Conservation (phyloP, 2,888 invertebrate species). For the Lordiphosa andalusiaca region DNA sequence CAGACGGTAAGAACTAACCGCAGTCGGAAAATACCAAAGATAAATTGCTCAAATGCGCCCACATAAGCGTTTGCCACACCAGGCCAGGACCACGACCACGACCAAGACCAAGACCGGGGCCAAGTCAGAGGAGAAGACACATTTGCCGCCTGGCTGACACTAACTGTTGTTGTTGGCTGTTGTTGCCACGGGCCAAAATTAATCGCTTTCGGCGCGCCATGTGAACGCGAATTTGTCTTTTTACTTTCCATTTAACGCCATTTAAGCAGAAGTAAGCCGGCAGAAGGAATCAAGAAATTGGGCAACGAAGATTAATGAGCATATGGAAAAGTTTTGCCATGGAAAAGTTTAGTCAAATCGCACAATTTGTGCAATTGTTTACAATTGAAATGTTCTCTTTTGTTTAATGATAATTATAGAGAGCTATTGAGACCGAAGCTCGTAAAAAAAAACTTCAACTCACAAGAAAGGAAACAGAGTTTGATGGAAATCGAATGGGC, state of each 20-base stretch:
- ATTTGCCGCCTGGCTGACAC: conserved; percentile 32
- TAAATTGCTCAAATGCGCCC: conserved; percentile 53
- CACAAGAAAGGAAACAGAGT: too few species aligned
- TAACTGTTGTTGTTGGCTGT: conserved; percentile 6
- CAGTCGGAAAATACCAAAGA: conserved; percentile 50
- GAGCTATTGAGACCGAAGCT: too few species aligned
- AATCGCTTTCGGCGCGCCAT: conserved; percentile 56
- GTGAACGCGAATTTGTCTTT: conserved; percentile 59
- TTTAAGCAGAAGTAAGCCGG: conserved; percentile 43
- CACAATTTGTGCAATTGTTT: background rate
- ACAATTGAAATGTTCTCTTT: too few species aligned
- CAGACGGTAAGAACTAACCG: conserved; percentile 18
- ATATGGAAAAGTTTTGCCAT: conserved; percentile 3
- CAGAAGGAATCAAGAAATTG: conserved; percentile 3
- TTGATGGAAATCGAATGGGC: too few species aligned
- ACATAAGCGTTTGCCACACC: conserved; percentile 17
- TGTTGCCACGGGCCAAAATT: conserved; percentile 40
- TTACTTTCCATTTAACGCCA: conserved; percentile 63
- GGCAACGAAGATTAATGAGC: conserved; percentile 52
- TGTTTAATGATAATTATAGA: too few species aligned
- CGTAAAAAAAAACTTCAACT: too few species aligned
- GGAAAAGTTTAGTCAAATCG: conserved; percentile 10
- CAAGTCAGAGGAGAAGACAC: conserved; percentile 19
- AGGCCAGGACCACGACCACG: conserved; percentile 14
- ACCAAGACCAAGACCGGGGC: background rate